Conservation (phyloP, 2,113 vertebrate species). For the Taxidea taxus region DNA sequence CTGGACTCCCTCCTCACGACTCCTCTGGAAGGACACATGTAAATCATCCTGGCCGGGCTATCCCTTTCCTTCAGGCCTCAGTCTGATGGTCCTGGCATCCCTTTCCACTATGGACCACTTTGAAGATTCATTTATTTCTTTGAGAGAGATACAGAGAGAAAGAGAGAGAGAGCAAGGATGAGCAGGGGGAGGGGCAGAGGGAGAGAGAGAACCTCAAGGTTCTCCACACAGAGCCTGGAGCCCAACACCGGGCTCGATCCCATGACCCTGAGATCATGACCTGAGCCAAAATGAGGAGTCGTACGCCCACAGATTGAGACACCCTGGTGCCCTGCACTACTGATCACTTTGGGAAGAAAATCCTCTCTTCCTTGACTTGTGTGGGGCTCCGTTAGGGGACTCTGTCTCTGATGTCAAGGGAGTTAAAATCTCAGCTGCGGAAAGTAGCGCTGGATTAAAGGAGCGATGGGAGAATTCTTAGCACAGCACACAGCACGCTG, state of each 20-base stretch:
- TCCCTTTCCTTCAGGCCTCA: neutral
- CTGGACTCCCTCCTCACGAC: neutral
- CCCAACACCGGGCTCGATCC: neutral
- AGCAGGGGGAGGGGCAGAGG: neutral
- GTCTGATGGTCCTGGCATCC: neutral
- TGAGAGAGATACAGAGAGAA: neutral
- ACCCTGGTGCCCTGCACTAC: neutral
- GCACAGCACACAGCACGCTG: neutral
- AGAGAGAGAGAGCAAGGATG: neutral
- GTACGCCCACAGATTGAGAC: neutral
- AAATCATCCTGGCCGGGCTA: no score
- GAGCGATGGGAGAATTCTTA: neutral
- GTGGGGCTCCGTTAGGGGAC: neutral
- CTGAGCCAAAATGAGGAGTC: neutral
- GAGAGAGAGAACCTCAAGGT: neutral
- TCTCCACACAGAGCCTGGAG: neutral
- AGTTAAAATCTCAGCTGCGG: neutral
- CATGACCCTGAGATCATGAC: neutral
- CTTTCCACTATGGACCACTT: neutral
- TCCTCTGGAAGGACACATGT: neutral
- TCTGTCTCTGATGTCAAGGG: neutral
- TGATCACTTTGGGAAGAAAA: neutral
- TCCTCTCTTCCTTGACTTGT: neutral
- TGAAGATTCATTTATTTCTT: neutral
- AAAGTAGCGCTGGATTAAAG: neutral